phyloP scores from a whole-genome alignment of 2,113 vertebrate genomes.

The Gorilla gorilla region DNA sequence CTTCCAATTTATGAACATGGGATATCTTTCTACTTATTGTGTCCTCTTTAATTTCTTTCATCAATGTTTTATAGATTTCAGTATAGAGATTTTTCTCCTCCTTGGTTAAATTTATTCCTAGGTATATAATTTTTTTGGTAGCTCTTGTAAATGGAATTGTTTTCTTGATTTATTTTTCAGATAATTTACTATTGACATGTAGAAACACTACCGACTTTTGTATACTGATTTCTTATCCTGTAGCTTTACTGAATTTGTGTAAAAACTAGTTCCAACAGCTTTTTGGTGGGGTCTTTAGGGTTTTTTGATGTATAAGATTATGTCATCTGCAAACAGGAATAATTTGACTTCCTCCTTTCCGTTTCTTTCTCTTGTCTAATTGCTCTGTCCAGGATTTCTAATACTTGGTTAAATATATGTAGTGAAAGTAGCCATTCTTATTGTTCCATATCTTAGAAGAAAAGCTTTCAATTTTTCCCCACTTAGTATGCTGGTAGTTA shows the following conservation, averaged over 20 bases:
- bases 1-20: background rate
- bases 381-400: background rate
- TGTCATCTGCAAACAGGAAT: background rate
- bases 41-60: background rate
- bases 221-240: background rate
- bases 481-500: background rate
- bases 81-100: background rate
- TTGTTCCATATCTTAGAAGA: background rate
- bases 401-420: background rate
- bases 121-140: background rate
- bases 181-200: background rate
- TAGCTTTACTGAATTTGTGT: background rate
- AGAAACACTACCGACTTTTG: background rate
- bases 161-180: background rate
- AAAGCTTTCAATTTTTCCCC: background rate
- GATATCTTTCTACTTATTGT: background rate
- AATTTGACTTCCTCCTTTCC: background rate
- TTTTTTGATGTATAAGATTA: background rate
- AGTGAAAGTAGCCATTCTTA: background rate
- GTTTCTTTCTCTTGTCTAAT: background rate
- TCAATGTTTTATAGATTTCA: background rate
- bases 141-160: background rate
- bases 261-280: background rate
- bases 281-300: background rate
- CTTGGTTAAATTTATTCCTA: background rate